Conservation (phyloP, 2,113 vertebrate species). For the Paracanthobrama guichenoti region DNA sequence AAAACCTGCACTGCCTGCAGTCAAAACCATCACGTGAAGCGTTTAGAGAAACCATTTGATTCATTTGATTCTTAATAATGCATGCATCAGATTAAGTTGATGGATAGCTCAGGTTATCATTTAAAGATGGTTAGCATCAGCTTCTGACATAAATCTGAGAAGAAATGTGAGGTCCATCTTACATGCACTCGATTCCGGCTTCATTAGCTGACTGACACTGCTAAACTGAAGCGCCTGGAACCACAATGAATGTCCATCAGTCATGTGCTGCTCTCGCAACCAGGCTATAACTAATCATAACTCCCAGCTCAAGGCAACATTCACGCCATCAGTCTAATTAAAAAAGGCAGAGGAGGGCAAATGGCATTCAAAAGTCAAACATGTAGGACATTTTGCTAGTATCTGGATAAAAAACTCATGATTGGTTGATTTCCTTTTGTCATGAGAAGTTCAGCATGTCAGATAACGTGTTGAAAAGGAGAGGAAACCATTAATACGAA, state of each 20-base stretch:
- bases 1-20: neutral
- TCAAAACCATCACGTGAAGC: neutral
- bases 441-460: neutral
- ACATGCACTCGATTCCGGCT: constrained; percentile 20
- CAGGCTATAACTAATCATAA: constrained; percentile 40
- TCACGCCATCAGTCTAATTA: constrained; percentile 42
- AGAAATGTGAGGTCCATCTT: neutral
- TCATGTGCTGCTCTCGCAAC: constrained; percentile 32
- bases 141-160: neutral
- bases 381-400: constrained; percentile 43
- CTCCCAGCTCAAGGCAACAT: constrained; percentile 23
- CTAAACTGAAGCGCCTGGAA: constrained; percentile 40
- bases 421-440: constrained; percentile 6
- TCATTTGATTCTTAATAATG: neutral
- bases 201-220: constrained; percentile 47
- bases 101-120: neutral
- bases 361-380: constrained; percentile 35
- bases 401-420: constrained; percentile 2
- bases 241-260: constrained; percentile 25
- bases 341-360: constrained; percentile 37
- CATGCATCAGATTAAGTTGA: neutral
- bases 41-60: constrained; percentile 8
- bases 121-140: neutral
- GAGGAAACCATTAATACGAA: neutral
- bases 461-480: neutral